phyloP scores from a whole-genome alignment of 2,113 vertebrate species.

The Miniopterus natalensis region DNA sequence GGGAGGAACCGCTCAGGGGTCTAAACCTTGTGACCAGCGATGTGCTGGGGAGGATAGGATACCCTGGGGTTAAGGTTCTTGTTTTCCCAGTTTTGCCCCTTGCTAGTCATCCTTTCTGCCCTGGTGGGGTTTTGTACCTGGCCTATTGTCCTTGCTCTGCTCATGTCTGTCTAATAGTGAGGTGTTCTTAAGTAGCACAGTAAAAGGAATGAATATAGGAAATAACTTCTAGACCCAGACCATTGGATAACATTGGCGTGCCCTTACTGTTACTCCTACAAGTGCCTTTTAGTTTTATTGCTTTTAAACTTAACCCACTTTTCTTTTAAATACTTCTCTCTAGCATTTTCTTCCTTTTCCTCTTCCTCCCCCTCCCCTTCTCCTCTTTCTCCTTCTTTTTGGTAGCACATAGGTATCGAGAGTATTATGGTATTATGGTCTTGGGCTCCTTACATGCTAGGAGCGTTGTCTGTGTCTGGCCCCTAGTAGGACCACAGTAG shows the following conservation, averaged over 20 bases:
- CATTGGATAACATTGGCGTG: neutral
- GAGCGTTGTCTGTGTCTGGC: neutral
- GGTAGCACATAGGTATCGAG: neutral
- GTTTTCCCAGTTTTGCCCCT: too few relatives aligned
- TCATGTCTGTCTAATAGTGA: too few relatives aligned
- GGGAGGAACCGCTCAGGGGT: too few relatives aligned
- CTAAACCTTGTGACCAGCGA: too few relatives aligned
- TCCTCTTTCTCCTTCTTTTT: conserved; percentile 1
- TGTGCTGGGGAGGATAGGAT: too few relatives aligned
- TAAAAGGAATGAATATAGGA: neutral
- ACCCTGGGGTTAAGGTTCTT: too few relatives aligned
- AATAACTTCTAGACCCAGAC: neutral
- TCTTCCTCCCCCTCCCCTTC: too few relatives aligned
- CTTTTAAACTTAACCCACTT: neutral
- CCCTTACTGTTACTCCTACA: neutral
- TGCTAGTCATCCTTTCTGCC: too few relatives aligned
- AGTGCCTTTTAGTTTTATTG: neutral
- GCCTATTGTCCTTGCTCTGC: too few relatives aligned
- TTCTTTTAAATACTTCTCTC: neutral
- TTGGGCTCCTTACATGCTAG: neutral
- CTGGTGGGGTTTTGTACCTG: too few relatives aligned
- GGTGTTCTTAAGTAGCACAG: neutral
- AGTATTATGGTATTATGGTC: neutral
- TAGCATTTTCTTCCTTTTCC: neutral
- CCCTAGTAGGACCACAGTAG: neutral